These are phyloP conservation scores for Apteryx mantelli DNA, from an alignment of 2,113 vertebrate species.

Conservation along the genomic window DNA sequence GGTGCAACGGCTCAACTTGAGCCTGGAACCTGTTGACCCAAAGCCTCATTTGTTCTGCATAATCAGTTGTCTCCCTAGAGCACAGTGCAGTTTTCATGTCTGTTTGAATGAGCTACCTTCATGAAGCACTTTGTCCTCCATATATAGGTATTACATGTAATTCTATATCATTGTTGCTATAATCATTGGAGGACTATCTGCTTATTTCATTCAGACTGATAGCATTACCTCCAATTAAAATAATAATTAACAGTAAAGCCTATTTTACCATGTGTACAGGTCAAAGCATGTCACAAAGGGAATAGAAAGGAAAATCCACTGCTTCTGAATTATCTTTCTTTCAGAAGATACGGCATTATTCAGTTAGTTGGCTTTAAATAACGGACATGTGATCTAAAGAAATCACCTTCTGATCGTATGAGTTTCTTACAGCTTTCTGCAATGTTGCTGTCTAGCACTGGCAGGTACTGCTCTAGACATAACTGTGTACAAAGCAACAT, in stretches of 20 bases:
- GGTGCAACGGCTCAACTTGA: neutral
- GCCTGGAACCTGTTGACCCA: neutral
- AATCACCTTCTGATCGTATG: neutral
- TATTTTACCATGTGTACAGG: neutral
- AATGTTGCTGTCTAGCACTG: neutral
- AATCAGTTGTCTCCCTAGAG: neutral
- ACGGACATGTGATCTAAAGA: neutral
- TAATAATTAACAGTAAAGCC: neutral
- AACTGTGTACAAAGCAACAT: neutral
- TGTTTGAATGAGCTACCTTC: neutral
- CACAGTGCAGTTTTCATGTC: neutral
- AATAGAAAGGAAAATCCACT: neutral
- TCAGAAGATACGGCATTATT: neutral
- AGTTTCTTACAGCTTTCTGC: neutral
- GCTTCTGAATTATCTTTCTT: neutral
- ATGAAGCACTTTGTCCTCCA: neutral
- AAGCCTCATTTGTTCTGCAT: neutral
- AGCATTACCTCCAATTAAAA: neutral
- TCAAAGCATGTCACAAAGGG: neutral
- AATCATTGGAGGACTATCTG: neutral
- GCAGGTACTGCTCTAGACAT: neutral
- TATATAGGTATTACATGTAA: neutral
- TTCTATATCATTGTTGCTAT: neutral
- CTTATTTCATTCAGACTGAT: neutral
- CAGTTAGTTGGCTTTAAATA: neutral